Evolutionary conservation across 2,888 invertebrate genomes (phyloP), one percentile per base, ranked within the genome.

Genomic region (Tachina grossa): DNA sequence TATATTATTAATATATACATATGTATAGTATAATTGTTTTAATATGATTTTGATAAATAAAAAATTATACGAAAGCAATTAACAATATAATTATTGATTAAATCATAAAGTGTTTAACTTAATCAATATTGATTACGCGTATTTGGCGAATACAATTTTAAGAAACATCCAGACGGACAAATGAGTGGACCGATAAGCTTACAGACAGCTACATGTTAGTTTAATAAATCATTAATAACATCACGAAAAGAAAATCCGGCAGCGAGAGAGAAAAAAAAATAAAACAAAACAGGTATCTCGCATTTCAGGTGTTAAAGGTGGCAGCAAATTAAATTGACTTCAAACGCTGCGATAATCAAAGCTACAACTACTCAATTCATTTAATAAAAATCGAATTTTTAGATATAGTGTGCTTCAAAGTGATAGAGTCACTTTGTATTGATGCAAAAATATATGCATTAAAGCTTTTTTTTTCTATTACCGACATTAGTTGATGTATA

Each of bases 301-400:
- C 47, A 41, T 74, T 74, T 82, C 85, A 83, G 85, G 83, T 76
- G 85, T 71, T 75, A 85, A 83, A 85, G 83, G 83, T 83, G 83
- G 78, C 65, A 45, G 51, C 61, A 83, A 68, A 72, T 72, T 59
- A 79, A 85, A 79, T 79, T 81, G 65, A 75, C 75, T 79, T 79
- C 69, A 82, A 78, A 78, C 39, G 78, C 31, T 74, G 65, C 74
- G 66, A 49, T 66, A 74, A 49, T 63, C 55, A 80, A 63, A 49
- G 57, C 59, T 71, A 82, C 75, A 82, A 55, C 68, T 72, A 74
- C 59, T 63, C 74, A 49, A 47, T 57, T 76, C 45, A 76, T 45
- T 75, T 45, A 80, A 80, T 80, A 74, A 71, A 65, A 57, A 81
- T 59, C 19, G 65, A 49, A 66, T 55, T n/a, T 63, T 13, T 13